Base-by-base conservation (phyloP, 2,797 vertebrate species). In the Squalus acanthias region DNA sequence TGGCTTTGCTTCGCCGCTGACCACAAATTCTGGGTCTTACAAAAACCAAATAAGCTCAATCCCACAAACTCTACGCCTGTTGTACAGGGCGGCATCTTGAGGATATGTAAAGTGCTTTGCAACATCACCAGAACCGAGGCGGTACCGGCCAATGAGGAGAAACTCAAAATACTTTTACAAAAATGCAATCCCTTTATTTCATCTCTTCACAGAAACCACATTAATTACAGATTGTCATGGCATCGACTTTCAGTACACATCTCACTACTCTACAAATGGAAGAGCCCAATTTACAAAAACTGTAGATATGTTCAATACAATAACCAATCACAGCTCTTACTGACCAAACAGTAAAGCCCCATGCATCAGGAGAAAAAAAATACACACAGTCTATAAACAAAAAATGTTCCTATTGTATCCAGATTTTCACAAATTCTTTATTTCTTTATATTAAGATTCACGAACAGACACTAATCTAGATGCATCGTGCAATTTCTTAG, bases 231-330 rank as follows among this genome's bases (percentile, higher is more conserved):
- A 95, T 95, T 95, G 94, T 95, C 94, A 95, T 95, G 94, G 94
- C 94, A 76, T 95, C 12, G 50, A 95, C 93, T 94, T 39, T 46
- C n/a, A 97, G 97, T 98, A 98, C 98, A 98, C 98, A 97, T 98
- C 98, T 98, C 98, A 98, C 98, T 98, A 98, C 97, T 98, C 98
- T 98, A 98, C 98, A 98, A 97, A 98, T 98, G 97, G 97, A 98
- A 98, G 97, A 97, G 97, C 98, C 97, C 96, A 97, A 96, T 96
- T 97, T 97, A 97, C 97, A 97, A 97, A 97, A 97, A 94, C 94
- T 76, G 72, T 74, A 93, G 96, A 97, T 97, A 91, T 96, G 91
- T 17, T 95, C 76, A 95, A 67, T 97, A 95, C 96, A 97, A 97
- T 96, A 93, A 97, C 97, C 98, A 97, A 96, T 97, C 97, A 98